Evolutionary conservation across 2,888 invertebrate genomes (phyloP), one percentile per base, ranked within the genome.

Genomic region (Thera obeliscata): DNA sequence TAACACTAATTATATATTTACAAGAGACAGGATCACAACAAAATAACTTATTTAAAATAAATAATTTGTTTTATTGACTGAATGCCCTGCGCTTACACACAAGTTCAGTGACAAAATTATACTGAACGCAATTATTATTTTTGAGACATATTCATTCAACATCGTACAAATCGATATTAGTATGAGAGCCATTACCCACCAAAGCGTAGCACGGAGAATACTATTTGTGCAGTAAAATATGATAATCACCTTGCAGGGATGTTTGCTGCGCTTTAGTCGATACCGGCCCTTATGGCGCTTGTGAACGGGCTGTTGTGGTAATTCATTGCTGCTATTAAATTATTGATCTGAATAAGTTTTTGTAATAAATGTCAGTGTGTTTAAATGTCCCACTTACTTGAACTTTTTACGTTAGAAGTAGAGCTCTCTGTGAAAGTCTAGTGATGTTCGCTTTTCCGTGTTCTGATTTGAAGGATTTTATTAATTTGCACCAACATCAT

Each of bases 41-140:
- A 88, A 90, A 85, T 87, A 89, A 90, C 85, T 88, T 89, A 89
- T 80, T 78, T 74, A 36, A 83, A 83, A 87, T 85, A 87, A 89
- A 89, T 87, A 86, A 80, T 76, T 74, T 78, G 7, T 76, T 76
- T 71, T 70, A 72, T 74, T 76, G 75, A 73, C 76, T 75, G 72
- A 71, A 73, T 67, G 73, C 74, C 64, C 64, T 38, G 54, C 46
- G 48, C 33, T 22, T 4, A 7, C 5, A 12, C 12, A 50, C 8
- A 33, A 52, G 50, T 33, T 50, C 50, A 22, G 22, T 33, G 33
- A 41, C 41, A 41, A 41, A n/a, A n/a, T n/a, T n/a, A n/a, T 41
- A 41, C 41, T 50, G 50, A 22, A 33, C 43, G 43, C 33, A 48
- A 46, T 56, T 12, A 36, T 65, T 38, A 33, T 33, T 52, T 46